Evolutionary conservation across 2,797 vertebrate genomes (phyloP), one percentile per base, ranked within the genome.

Genomic region (Rhinatrema bivittatum): DNA sequence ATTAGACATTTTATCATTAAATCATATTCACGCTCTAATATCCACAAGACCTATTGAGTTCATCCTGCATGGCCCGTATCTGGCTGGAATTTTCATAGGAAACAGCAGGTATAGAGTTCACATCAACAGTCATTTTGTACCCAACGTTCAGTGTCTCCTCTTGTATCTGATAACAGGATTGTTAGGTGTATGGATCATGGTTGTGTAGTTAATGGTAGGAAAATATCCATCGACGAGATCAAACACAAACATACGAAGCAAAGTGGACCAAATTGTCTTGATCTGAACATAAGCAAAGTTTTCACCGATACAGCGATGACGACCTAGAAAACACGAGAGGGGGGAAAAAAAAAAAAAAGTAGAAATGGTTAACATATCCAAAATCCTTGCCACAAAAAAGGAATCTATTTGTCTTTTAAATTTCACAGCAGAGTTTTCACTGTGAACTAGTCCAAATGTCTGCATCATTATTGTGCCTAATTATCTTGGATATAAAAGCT

Each of bases 231-330:
- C 69, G 34, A 87, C 69, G 36, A 99, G 88, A 39, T 98, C 87
- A 50, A 97, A 99, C 46, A 97, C 81, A 20, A 83, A 99, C 59
- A 90, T 49, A 25, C 93, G 91, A 58, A 98, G 82, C 73, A 99
- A 50, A 26, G 86, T 94, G 29, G 96, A 97, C 95, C 94, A 98
- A 70, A 98, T 92, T 10, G 93, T 96, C 79, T 99, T 99, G 56
- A 99, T 98, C 62, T 99, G 96, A 53, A 94, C 84, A 5, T 97
- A 98, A 20, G 95, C 95, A 3, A 99, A 99, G 73, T 98, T 94
- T 68, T 99, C 96, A 37, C 96, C 96, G 13, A 99, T 97, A 62
- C 96, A 99, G 34, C 96, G 93, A 51, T 99, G 96, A 15, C 96
- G 94, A 7, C 96, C 96, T n/a, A n/a, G n/a, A n/a, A n/a, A n/a